Base-by-base conservation (phyloP, 2,888 invertebrate species). In the Drosophila stalkeri region DNA sequence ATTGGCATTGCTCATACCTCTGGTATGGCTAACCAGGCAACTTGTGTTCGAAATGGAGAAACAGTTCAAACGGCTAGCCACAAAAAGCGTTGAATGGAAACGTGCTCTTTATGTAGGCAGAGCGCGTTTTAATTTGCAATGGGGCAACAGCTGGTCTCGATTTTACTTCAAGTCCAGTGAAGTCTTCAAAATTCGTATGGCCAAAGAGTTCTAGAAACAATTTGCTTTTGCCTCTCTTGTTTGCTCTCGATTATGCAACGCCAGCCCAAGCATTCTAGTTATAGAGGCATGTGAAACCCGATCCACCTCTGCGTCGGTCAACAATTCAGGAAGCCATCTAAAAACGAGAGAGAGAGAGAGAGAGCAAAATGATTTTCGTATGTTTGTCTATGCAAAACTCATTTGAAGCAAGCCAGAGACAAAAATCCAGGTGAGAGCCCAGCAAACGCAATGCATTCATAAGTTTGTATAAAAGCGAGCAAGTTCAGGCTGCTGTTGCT, bases 341-440 rank as follows among this genome's bases (percentile, higher is more conserved):
- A 31, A 46, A 23, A 46, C 46, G 23, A 46, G n/a, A 47, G 31
- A 16, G 61, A 43, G 44, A 27, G 23, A 46, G 16, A 51, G 31
- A 16, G 61, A 43, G 44, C 31, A 43, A 63, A 47, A 65, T 23
- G 51, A 64, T 57, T 66, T 60, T 46, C 54, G 31, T 66, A 51
- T 73, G 81, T 77, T 86, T 83, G 78, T 62, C 82, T 82, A 87
- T 86, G 85, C 87, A 87, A 87, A 83, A 83, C 86, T 77, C 84
- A 86, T 82, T 86, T 86, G 65, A 54, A 33, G 33, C 6, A 18
- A 69, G 71, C 52, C 52, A 57, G 66, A 68, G 57, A 77, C 68
- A 80, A 68, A 67, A 55, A 27, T 41, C 31, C 46, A 59, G 41
- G 20, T 41, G 52, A 37, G 47, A 49, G 20, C 33, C 31, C 39